phyloP scores from a whole-genome alignment of 2,888 invertebrate species.

The Torymus tubicola region DNA sequence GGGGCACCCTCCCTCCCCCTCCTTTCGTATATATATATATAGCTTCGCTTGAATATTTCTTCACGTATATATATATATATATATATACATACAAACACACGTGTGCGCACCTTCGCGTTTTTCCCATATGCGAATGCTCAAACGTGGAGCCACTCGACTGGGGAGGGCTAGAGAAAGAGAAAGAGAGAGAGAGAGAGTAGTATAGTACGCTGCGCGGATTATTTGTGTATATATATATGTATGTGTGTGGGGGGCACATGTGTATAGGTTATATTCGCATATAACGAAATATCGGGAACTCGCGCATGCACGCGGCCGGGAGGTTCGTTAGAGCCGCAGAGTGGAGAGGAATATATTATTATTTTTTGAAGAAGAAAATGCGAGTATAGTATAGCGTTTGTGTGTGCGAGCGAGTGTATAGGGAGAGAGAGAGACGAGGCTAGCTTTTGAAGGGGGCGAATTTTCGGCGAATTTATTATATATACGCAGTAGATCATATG shows the following conservation, averaged over 20 bases:
- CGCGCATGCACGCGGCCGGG: conserved; percentile 59
- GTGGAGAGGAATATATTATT: conserved; percentile 44
- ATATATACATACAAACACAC: conserved; percentile 61
- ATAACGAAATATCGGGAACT: conserved; percentile 64
- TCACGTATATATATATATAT: conserved; percentile 34
- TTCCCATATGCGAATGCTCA: conserved; percentile 66
- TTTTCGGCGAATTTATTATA: too few relatives aligned
- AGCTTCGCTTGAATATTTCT: conserved; percentile 36
- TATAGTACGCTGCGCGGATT: background rate
- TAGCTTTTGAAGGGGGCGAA: too few relatives aligned
- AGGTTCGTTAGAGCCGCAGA: conserved; percentile 57
- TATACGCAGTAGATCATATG: too few relatives aligned
- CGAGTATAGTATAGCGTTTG: background rate
- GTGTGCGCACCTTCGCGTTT: conserved; percentile 44
- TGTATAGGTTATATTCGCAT: conserved; percentile 61
- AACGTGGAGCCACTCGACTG: conserved; percentile 65
- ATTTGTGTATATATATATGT: too few relatives aligned
- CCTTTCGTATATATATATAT: background rate
- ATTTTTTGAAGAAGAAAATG: conserved; percentile 44
- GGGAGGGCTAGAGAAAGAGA: background rate
- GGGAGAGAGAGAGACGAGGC: too few relatives aligned
- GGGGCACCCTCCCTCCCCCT: conserved; percentile 59
- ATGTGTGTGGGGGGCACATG: conserved; percentile 54
- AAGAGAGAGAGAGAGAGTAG: conserved; percentile 3
- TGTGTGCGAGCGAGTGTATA: too few relatives aligned